phyloP scores from a whole-genome alignment of 2,888 invertebrate species.

The Punctoribates punctum region DNA sequence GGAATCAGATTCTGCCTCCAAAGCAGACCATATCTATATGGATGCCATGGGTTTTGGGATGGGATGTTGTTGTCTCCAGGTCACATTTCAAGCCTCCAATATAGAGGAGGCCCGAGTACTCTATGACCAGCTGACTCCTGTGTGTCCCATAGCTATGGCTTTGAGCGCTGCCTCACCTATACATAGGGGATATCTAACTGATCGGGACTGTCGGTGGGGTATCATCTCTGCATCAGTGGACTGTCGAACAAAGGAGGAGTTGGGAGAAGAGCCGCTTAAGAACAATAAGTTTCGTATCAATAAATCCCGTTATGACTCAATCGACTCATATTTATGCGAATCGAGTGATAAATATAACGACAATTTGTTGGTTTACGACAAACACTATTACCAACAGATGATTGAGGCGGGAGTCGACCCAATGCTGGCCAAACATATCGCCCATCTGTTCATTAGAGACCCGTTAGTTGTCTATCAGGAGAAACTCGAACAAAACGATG shows the following conservation, averaged over 20 bases:
- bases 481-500: slow-evolving; percentile 87
- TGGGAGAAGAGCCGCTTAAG: slow-evolving; percentile 52
- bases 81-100: slow-evolving; percentile 95
- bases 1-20: slow-evolving; percentile 63
- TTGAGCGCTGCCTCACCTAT: slow-evolving; percentile 94
- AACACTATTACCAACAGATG: slow-evolving; percentile 74
- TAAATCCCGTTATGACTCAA: slow-evolving; percentile 96
- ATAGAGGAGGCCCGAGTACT: slow-evolving; percentile 90
- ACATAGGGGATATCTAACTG: slow-evolving; percentile 86
- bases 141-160: slow-evolving; percentile 96
- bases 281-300: slow-evolving; percentile 64
- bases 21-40: slow-evolving; percentile 90
- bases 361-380: slow-evolving; percentile 80
- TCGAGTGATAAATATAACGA: slow-evolving; percentile 89
- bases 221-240: slow-evolving; percentile 94
- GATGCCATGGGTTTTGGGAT: slow-evolving; percentile 99
- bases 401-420: slow-evolving; percentile 83
- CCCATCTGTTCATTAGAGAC: slow-evolving; percentile 97
- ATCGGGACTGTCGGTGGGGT: slow-evolving; percentile 97
- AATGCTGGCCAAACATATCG: slow-evolving; percentile 87
- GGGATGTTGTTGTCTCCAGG: slow-evolving; percentile 96
- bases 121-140: slow-evolving; percentile 93
- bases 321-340: slow-evolving; percentile 91
- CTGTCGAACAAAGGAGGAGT: slow-evolving; percentile 86
- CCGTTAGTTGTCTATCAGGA: slow-evolving; percentile 92